A percentile compares a stretch with the other conserved stretches of the same genome.
Conservation (phyloP, 2,113 vertebrate species). For the Mirza zaza region DNA sequence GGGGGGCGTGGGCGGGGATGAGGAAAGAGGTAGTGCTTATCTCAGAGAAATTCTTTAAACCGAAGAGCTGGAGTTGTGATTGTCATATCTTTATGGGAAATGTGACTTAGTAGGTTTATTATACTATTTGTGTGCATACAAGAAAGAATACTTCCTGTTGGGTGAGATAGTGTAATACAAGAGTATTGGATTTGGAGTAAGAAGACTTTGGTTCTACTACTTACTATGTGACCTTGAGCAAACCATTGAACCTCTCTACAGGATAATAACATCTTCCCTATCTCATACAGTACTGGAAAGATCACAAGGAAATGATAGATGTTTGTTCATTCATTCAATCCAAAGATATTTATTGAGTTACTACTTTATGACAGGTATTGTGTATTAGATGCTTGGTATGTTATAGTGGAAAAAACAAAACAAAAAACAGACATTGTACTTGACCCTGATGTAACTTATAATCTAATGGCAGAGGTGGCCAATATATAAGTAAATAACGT, state of each 20-base stretch:
- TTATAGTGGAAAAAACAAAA: not conserved
- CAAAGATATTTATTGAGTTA: not conserved
- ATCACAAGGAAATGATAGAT: slow-evolving; percentile 35
- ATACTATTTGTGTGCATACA: slow-evolving; percentile 23
- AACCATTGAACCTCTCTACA: not conserved
- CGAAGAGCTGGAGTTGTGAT: not conserved
- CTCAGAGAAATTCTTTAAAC: slow-evolving; percentile 47
- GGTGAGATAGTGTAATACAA: not conserved
- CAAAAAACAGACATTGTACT: not conserved
- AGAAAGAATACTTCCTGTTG: not conserved
- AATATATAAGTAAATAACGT: slow-evolving; percentile 38
- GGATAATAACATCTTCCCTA: not conserved
- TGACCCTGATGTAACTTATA: not conserved
- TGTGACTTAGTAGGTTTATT: slow-evolving; percentile 40
- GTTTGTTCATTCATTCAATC: slow-evolving; percentile 24
- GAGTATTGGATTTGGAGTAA: slow-evolving; percentile 6
- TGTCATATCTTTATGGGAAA: slow-evolving; percentile 32
- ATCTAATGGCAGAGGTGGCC: not conserved
- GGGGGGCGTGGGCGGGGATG: not conserved
- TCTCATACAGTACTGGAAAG: not conserved
- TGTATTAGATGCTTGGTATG: not conserved
- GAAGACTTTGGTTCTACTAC: slow-evolving; percentile 23
- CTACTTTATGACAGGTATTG: not conserved
- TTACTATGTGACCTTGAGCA: not conserved
- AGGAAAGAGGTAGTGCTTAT: not conserved